Evolutionary conservation across 2,888 invertebrate species (phyloP).

Genomic region (Drosophila nigritarsus): DNA sequence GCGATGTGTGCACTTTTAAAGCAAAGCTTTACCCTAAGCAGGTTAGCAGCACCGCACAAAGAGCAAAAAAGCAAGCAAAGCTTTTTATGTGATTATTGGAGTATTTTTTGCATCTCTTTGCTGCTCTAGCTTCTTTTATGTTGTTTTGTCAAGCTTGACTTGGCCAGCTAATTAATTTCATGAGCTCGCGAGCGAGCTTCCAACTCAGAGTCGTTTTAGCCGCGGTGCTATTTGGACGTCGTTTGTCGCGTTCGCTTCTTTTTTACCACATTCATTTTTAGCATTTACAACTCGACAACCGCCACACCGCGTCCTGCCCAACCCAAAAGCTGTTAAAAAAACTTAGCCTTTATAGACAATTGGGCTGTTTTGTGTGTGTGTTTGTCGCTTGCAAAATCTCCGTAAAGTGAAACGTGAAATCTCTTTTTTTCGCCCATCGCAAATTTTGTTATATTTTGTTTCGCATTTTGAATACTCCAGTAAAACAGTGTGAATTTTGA

Average conservation of each 20-base stretch:
- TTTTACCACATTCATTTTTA: constrained; percentile 5
- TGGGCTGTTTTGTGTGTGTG: constrained; percentile 13
- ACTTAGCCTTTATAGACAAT: constrained; percentile 36
- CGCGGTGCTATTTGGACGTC: constrained; percentile 72
- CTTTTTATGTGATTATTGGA: constrained; percentile 41
- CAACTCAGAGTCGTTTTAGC: constrained; percentile 66
- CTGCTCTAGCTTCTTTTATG: constrained; percentile 31
- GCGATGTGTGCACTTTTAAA: constrained; percentile 20
- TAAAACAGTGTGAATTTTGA: constrained; percentile 47
- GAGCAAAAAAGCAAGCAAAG: constrained; percentile 30
- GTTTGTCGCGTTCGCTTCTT: constrained; percentile 34
- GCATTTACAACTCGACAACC: constrained; percentile 9
- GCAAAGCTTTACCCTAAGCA: constrained; percentile 43
- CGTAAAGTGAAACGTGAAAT: constrained; percentile 64
- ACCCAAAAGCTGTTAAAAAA: constrained; percentile 9
- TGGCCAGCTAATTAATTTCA: constrained; percentile 76
- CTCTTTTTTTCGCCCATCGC: constrained; percentile 36
- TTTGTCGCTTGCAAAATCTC: constrained; percentile 52
- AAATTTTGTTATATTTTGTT: constrained; percentile 6
- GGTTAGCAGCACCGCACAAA: constrained; percentile 49
- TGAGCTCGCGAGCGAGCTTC: constrained; percentile 53
- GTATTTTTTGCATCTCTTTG: constrained; percentile 38
- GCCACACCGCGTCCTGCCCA: constrained; percentile 47
- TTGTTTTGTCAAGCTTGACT: constrained; percentile 68
- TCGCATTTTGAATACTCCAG: constrained; percentile 28